A percentile compares a stretch with the other conserved stretches of the same genome.
These are phyloP conservation scores for Nibea coibor DNA, from an alignment of 2,113 vertebrate genomes.

Conservation along the genomic window DNA sequence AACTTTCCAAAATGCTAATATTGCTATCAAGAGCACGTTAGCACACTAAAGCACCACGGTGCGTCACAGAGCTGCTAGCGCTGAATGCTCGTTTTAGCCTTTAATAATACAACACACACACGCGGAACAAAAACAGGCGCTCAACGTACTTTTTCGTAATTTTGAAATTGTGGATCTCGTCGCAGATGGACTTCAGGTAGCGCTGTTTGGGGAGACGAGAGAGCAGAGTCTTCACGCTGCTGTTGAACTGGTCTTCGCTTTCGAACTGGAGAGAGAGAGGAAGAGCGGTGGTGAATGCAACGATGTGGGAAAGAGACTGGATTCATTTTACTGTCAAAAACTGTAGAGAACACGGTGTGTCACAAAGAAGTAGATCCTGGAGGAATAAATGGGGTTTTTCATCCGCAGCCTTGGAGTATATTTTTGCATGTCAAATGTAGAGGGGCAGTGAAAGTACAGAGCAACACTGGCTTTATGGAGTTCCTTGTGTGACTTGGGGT, in stretches of 20 bases:
- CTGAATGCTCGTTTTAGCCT: too few relatives aligned
- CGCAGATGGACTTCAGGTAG: slow-evolving; percentile 94
- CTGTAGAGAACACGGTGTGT: background rate
- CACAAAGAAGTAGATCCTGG: slow-evolving; percentile 2
- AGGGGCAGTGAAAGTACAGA: slow-evolving; percentile 15
- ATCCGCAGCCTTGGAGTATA: slow-evolving; percentile 44
- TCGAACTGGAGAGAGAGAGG: slow-evolving; percentile 85
- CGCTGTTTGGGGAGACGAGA: slow-evolving; percentile 93
- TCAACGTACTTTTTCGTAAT: slow-evolving; percentile 89
- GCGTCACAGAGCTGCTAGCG: too few relatives aligned
- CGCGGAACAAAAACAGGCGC: background rate
- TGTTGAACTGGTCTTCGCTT: slow-evolving; percentile 90
- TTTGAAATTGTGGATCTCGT: slow-evolving; percentile 94
- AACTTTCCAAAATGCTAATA: too few relatives aligned
- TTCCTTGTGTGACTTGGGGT: slow-evolving; percentile 44
- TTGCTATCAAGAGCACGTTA: too few relatives aligned
- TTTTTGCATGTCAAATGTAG: slow-evolving; percentile 55
- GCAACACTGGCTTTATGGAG: slow-evolving; percentile 29
- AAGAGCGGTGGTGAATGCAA: background rate
- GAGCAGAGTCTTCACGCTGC: slow-evolving; percentile 91
- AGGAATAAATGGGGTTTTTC: slow-evolving; percentile 25
- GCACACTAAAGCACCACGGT: too few relatives aligned
- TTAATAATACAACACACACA: background rate
- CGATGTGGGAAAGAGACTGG: background rate
- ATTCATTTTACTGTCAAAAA: slow-evolving; percentile 9